Percentiles rank a stretch among this genome's conserved stretches.
These are phyloP conservation scores for Pardosa pseudoannulata DNA, from an alignment of 2,888 invertebrate genomes.

Conservation along the genomic window DNA sequence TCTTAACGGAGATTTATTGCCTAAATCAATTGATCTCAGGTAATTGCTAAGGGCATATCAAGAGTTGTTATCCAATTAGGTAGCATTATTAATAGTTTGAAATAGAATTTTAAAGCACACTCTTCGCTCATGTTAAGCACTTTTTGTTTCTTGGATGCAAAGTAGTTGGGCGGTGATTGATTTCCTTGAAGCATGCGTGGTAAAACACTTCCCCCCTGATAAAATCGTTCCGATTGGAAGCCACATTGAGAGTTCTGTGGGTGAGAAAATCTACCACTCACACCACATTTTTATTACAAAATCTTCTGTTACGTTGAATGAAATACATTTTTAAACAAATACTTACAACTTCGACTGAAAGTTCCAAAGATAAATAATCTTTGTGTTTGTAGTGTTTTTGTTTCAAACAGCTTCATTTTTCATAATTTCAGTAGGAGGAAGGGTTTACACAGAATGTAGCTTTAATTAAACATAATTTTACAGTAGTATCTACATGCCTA, in stretches of 20 bases:
- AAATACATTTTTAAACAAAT: too few species aligned
- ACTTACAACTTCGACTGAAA: too few species aligned
- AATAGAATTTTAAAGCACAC: conserved; percentile 7
- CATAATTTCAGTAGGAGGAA: too few species aligned
- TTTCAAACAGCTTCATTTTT: too few species aligned
- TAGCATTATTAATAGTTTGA: background rate
- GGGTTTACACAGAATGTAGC: too few species aligned
- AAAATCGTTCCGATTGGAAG: background rate
- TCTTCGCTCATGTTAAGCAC: background rate
- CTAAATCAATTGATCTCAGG: conserved; percentile 3
- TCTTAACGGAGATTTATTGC: conserved; percentile 11
- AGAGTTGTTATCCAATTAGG: conserved; percentile 6
- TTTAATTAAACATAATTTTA: too few species aligned
- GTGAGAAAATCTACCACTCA: too few species aligned
- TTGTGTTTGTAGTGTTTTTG: too few species aligned
- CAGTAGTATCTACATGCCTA: too few species aligned
- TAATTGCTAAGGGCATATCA: conserved; percentile 9
- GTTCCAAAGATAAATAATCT: too few species aligned
- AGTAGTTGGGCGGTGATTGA: background rate
- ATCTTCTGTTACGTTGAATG: too few species aligned
- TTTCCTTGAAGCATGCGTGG: background rate
- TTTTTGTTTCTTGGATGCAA: background rate
- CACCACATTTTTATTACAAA: too few species aligned
- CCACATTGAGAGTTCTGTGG: background rate
- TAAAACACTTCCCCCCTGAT: background rate